Conservation (phyloP, 2,888 invertebrate species). For the Eustalomyia histrio region DNA sequence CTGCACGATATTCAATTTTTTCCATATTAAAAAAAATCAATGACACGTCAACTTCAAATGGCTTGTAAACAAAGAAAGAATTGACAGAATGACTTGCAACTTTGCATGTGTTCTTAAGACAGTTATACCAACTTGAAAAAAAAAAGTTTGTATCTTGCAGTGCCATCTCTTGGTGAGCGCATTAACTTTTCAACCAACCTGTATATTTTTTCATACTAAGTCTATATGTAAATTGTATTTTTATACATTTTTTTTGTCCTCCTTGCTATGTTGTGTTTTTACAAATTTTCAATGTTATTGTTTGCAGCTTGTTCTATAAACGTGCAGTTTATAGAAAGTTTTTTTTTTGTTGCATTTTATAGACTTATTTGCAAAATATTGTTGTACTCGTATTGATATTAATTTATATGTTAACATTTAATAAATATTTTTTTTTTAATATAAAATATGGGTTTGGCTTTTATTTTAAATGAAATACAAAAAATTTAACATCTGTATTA, state of each 20-base stretch:
- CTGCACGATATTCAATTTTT: too few relatives aligned
- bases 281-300: conserved; percentile 51
- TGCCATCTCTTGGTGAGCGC: too few relatives aligned
- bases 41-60: too few relatives aligned
- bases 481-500: neutral
- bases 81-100: too few relatives aligned
- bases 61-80: too few relatives aligned
- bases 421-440: conserved; percentile 26
- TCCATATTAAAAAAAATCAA: too few relatives aligned
- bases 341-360: conserved; percentile 21
- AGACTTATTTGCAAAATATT: conserved; percentile 37
- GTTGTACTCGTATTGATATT: conserved; percentile 46
- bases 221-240: conserved; percentile 25
- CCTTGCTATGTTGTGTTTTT: neutral
- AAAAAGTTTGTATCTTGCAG: too few relatives aligned
- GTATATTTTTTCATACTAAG: conserved; percentile 20
- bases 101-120: too few relatives aligned
- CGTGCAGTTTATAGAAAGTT: conserved; percentile 33
- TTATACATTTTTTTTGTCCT: neutral
- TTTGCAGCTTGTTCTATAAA: conserved; percentile 53
- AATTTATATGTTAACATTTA: conserved; percentile 57
- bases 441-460: conserved; percentile 6
- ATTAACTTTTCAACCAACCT: too few relatives aligned
- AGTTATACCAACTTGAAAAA: too few relatives aligned
- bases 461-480: conserved; percentile 5